phyloP scores from a whole-genome alignment of 2,797 vertebrate genomes.

The Poeciliopsis infans region DNA sequence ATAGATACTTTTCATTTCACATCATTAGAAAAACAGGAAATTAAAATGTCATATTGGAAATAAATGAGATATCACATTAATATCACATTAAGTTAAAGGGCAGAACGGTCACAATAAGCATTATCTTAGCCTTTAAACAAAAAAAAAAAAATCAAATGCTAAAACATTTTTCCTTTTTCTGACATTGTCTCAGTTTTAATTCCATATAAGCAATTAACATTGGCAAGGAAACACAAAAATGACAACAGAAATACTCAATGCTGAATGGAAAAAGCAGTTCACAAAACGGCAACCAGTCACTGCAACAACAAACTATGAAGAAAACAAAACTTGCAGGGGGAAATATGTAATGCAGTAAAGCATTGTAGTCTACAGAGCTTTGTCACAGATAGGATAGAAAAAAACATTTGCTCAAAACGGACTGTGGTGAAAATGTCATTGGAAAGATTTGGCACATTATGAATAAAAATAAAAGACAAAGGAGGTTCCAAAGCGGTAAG shows the following conservation, averaged over 20 bases:
- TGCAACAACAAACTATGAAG: background rate
- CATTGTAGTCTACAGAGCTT: background rate
- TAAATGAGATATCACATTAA: no score
- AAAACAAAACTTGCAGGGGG: background rate
- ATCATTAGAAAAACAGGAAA: no score
- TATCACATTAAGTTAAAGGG: no score
- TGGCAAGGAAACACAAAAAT: background rate
- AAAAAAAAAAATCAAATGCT: no score
- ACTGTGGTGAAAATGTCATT: background rate
- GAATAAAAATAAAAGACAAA: constrained; percentile 2
- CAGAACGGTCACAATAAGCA: no score
- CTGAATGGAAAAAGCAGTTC: background rate
- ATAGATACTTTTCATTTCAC: no score
- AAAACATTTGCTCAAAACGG: background rate
- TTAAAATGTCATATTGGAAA: no score
- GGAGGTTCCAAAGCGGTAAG: background rate
- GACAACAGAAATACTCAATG: background rate
- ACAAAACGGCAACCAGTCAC: background rate
- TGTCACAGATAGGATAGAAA: background rate
- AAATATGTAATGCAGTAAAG: background rate
- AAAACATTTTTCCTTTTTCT: background rate
- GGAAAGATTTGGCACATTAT: background rate
- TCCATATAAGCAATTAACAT: background rate
- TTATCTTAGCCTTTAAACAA: no score
- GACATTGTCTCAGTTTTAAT: background rate